Conservation (phyloP, 2,113 vertebrate genomes). For the Saccopteryx bilineata region DNA sequence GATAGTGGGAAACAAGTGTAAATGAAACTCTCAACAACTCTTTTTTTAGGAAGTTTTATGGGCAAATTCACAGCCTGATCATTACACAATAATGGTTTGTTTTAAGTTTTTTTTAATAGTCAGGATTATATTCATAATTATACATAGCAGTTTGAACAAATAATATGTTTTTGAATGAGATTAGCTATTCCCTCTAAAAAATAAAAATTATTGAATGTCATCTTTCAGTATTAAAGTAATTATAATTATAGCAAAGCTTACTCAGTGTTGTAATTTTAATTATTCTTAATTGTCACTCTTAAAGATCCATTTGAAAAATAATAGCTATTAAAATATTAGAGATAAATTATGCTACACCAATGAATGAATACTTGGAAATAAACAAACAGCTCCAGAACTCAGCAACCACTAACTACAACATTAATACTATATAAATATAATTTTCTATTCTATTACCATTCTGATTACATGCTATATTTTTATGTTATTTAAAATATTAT, state of each 20-base stretch:
- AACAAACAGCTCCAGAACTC: conserved; percentile 27
- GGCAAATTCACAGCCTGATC: not conserved
- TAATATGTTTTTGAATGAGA: conserved; percentile 37
- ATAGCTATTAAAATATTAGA: not conserved
- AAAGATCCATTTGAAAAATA: conserved; percentile 48
- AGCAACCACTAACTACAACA: not conserved
- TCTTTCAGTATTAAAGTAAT: conserved; percentile 39
- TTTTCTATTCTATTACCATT: conserved; percentile 39
- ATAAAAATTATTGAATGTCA: conserved; percentile 21
- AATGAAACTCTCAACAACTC: not conserved
- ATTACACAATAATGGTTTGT: not conserved
- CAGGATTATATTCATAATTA: conserved; percentile 48
- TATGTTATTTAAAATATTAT: not conserved
- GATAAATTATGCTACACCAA: conserved; percentile 49
- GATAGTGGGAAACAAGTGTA: not conserved
- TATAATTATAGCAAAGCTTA: conserved; percentile 5
- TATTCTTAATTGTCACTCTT: conserved; percentile 16
- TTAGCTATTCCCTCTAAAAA: not conserved
- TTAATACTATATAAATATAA: conserved; percentile 32
- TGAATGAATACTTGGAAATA: conserved; percentile 30
- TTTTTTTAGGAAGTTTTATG: not conserved
- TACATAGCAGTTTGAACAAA: conserved; percentile 26
- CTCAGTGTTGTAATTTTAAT: conserved; percentile 34
- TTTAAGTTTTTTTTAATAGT: not conserved
- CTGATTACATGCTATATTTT: conserved; percentile 12